Evolutionary conservation across 1,140 invertebrate genomes (phyloP).

Genomic region (Drosophila tani): DNA sequence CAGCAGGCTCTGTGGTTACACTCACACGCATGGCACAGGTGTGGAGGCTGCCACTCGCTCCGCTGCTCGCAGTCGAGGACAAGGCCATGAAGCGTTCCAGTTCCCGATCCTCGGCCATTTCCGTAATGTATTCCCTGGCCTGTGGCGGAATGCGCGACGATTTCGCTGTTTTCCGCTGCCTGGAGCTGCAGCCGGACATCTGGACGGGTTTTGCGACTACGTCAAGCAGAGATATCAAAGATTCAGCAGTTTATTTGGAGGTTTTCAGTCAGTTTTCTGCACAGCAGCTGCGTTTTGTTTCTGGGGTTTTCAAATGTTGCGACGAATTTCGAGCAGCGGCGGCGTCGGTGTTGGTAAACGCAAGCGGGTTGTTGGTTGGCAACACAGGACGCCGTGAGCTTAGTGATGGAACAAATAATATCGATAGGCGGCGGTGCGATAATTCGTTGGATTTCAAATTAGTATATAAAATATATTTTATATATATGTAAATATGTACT

Average conservation of each 20-base stretch:
- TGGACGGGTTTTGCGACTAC: neutral
- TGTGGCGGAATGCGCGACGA: constrained; percentile 45
- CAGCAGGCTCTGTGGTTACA: neutral
- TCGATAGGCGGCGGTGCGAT: neutral
- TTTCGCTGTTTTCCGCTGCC: constrained; percentile 19
- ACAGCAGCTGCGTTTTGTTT: constrained; percentile 1
- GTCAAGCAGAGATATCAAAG: too few species aligned
- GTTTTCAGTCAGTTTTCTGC: neutral
- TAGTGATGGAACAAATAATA: neutral
- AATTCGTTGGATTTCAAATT: too few species aligned
- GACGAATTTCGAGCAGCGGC: constrained; percentile 6
- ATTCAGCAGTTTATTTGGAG: neutral
- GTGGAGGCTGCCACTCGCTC: constrained; percentile 34
- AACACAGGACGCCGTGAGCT: neutral
- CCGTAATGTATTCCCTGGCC: constrained; percentile 38
- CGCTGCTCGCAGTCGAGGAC: constrained; percentile 47
- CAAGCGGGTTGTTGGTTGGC: too few species aligned
- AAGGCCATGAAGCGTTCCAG: constrained; percentile 54
- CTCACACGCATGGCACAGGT: constrained; percentile 17
- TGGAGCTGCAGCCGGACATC: neutral
- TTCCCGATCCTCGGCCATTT: constrained; percentile 47
- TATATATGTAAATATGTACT: too few species aligned
- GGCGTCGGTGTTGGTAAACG: constrained; percentile 4
- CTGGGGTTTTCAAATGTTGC: constrained; percentile 10
- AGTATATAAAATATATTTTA: too few species aligned